Evolutionary conservation across 2,113 vertebrate genomes (phyloP).

Genomic region (Amphilophus citrinellus): DNA sequence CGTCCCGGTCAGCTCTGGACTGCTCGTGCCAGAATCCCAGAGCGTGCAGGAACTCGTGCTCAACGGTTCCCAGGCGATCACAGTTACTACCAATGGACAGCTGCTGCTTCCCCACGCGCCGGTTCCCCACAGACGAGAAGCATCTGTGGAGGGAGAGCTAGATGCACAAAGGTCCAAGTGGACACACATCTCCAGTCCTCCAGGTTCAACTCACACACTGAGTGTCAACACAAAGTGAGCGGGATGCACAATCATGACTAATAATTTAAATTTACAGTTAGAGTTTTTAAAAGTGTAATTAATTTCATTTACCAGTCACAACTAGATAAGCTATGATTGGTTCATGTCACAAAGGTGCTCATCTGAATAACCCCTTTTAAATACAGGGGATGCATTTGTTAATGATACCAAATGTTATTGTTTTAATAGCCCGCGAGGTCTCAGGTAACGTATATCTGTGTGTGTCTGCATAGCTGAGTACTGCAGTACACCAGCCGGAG

Average conservation of each 20-base stretch:
- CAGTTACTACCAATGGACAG: slow-evolving; percentile 88
- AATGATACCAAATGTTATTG: too few relatives aligned
- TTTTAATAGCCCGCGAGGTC: too few relatives aligned
- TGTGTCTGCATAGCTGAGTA: too few relatives aligned
- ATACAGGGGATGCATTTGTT: too few relatives aligned
- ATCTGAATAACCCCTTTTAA: neutral
- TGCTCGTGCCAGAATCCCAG: slow-evolving; percentile 95
- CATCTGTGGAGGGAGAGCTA: slow-evolving; percentile 79
- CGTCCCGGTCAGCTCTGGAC: slow-evolving; percentile 88
- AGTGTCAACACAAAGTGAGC: neutral
- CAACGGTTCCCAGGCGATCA: slow-evolving; percentile 84
- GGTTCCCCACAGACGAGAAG: slow-evolving; percentile 88
- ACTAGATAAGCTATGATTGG: neutral
- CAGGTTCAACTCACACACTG: neutral
- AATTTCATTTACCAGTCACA: neutral
- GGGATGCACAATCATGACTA: neutral
- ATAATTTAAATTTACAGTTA: neutral
- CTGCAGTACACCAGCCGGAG: too few relatives aligned
- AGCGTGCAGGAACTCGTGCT: slow-evolving; percentile 90
- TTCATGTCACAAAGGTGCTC: neutral
- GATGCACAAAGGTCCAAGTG: neutral
- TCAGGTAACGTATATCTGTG: too few relatives aligned
- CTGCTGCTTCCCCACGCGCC: slow-evolving; percentile 75
- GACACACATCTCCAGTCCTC: neutral
- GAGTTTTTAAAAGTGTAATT: neutral